phyloP scores from a whole-genome alignment of 2,113 vertebrate species.

The Odocoileus hemionus region DNA sequence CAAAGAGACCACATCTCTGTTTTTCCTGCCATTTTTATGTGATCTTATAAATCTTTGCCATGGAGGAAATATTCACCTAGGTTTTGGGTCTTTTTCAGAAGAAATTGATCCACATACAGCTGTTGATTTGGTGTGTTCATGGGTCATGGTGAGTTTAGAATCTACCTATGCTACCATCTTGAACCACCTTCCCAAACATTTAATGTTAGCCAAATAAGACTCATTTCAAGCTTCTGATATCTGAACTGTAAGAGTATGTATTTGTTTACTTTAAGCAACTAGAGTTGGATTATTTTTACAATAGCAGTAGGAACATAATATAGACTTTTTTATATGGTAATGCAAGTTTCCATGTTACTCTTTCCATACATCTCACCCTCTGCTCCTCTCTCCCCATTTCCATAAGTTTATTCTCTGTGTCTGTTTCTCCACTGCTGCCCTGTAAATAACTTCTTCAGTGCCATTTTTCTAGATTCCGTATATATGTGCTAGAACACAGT shows the following conservation, averaged over 20 bases:
- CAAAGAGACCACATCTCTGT: accelerated
- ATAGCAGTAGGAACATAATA: background rate
- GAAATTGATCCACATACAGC: background rate
- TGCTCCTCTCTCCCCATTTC: background rate
- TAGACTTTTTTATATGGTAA: background rate
- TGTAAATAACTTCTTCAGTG: background rate
- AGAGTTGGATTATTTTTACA: background rate
- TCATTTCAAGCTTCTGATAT: background rate
- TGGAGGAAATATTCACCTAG: background rate
- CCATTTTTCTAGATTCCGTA: background rate
- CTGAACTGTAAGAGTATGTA: background rate
- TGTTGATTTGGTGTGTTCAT: accelerated
- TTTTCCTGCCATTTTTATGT: background rate
- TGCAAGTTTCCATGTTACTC: background rate
- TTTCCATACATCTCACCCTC: background rate
- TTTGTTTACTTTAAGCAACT: background rate
- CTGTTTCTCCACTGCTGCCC: background rate
- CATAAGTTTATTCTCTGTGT: background rate
- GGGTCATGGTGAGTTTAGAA: background rate
- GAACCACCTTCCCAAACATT: background rate
- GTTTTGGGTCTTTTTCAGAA: background rate
- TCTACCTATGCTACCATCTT: background rate
- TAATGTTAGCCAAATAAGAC: background rate
- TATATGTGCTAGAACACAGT: background rate
- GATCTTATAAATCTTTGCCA: background rate